Conservation (phyloP, 2,113 vertebrate species). For the Gobio gobio region DNA sequence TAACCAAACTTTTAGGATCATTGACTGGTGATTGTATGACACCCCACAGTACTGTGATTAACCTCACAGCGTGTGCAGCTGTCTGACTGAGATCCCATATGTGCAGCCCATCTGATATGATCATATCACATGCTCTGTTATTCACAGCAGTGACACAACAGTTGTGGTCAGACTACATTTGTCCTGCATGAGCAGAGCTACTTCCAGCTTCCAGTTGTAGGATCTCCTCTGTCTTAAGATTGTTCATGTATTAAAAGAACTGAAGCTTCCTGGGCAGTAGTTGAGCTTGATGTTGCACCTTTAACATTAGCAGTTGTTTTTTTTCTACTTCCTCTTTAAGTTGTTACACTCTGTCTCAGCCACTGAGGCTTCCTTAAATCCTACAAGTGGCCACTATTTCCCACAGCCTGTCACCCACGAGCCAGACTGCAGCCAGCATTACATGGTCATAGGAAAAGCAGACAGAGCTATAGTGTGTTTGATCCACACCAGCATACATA, state of each 20-base stretch:
- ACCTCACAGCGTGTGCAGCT: constrained; percentile 39
- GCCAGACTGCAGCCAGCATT: background rate
- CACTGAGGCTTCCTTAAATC: constrained; percentile 13
- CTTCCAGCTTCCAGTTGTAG: background rate
- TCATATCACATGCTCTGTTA: constrained; percentile 11
- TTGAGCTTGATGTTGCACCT: background rate
- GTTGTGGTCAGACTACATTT: background rate
- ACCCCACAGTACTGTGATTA: constrained; percentile 22
- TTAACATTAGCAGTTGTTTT: constrained; percentile 22
- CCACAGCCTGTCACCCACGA: background rate
- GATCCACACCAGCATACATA: too few relatives aligned
- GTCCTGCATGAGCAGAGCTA: background rate
- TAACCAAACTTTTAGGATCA: constrained; percentile 1
- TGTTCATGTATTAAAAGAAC: background rate
- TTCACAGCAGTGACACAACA: background rate
- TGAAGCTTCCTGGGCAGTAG: background rate
- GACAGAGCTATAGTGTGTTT: too few relatives aligned
- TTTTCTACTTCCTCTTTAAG: constrained; percentile 15
- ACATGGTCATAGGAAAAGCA: background rate
- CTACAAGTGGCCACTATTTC: background rate
- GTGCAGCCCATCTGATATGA: constrained; percentile 36
- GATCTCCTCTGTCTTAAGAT: background rate
- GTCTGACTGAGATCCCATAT: constrained; percentile 36
- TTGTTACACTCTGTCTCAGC: background rate
- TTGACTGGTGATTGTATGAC: constrained; percentile 22